Base-by-base conservation (phyloP, 2,113 vertebrate genomes). In the Circaetus cinerascens region DNA sequence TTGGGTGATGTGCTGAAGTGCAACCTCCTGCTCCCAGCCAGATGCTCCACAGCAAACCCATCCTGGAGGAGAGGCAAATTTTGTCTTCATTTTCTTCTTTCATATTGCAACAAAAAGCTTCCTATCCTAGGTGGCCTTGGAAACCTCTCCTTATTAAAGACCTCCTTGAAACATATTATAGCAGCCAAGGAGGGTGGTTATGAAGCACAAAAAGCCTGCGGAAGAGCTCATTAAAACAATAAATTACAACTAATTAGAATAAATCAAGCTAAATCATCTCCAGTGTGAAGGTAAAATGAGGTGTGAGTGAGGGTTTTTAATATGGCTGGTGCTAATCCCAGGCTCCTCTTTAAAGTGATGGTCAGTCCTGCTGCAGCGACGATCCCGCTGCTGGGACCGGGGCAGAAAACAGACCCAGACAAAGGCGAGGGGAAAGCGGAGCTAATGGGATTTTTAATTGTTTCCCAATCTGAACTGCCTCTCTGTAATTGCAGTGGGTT, bases 191-290 rank as follows among this genome's bases (percentile, higher is more conserved):
- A 89, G 79, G 51, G 64, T 81, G 86, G 92, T 53, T 96, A n/a
- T 51, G 64, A 89, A 94, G 86, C 91, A 96, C 86, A 76, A 34
- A 92, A 97, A 96, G 79, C 95, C 95, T 94, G 95, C 66, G 93
- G 94, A 97, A 94, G 95, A 95, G 94, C 95, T 98, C 97, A 96
- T 97, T 97, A 97, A 97, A 96, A 92, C 87, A 95, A 97, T 97
- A 97, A 97, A 96, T 97, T 97, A 96, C 48, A 41, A 78, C 83
- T 96, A 95, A 97, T 95, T 97, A 97, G 92, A 96, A 97, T 95
- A 91, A 96, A 97, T 96, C 95, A 91, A 93, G 76, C n/a, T 96
- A 95, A 95, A 95, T 83, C 71, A 92, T 93, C 94, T 93, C 90
- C 88, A 92, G 36, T 16, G 67, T 90, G 66, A 94, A 97, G 88